A percentile compares a stretch with the other conserved stretches of the same genome.
These are phyloP conservation scores for Anarhynchus alexandrinus DNA, from an alignment of 2,113 vertebrate species.

Conservation along the genomic window DNA sequence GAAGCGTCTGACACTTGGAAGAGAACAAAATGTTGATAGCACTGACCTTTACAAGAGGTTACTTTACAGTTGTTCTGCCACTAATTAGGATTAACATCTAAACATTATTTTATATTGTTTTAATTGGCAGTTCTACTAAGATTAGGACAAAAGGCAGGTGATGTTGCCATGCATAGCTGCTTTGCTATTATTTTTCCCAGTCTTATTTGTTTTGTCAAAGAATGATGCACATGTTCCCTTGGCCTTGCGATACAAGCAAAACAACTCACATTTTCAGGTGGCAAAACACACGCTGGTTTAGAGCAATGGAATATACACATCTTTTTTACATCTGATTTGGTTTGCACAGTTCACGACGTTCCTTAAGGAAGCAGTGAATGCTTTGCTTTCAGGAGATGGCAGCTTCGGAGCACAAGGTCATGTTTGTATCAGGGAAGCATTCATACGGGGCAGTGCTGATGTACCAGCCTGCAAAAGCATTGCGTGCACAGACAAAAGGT, in stretches of 20 bases:
- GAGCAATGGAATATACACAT: neutral
- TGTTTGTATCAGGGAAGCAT: neutral
- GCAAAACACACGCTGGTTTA: neutral
- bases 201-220: neutral
- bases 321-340: neutral
- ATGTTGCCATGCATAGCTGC: neutral
- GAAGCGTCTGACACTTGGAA: neutral
- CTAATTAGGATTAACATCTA: conserved; percentile 46
- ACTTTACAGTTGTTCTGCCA: neutral
- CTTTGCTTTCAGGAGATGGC: conserved; percentile 9
- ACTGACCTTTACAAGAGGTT: neutral
- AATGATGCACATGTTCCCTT: neutral
- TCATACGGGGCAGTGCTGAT: neutral
- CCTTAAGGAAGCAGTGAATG: neutral
- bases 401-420: neutral
- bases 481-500: neutral
- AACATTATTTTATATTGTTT: conserved; percentile 13
- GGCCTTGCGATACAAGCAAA: neutral
- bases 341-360: neutral
- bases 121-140: conserved; percentile 7
- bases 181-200: neutral
- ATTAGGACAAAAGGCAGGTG: conserved; percentile 11
- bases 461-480: neutral
- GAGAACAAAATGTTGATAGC: neutral
- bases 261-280: neutral